These are phyloP conservation scores for Heliocidaris tuberculata DNA, from an alignment of 35 echinoderm and acorn worm genomes.

Conservation along the genomic window DNA sequence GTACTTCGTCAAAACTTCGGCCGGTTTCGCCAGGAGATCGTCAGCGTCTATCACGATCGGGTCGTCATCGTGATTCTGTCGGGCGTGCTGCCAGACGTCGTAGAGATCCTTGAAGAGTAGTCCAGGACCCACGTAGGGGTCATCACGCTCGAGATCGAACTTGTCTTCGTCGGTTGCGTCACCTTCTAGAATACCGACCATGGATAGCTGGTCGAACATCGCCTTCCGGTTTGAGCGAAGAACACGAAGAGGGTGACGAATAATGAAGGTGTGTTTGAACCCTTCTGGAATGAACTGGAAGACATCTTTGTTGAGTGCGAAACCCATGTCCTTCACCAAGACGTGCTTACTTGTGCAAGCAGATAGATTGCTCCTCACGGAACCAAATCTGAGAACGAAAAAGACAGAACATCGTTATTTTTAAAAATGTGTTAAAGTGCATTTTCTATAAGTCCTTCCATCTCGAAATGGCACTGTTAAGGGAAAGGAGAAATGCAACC, in stretches of 20 bases:
- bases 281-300: background rate
- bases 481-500: too few species aligned
- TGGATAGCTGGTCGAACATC: slow-evolving; percentile 7
- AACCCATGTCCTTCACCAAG: slow-evolving; percentile 29
- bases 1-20: slow-evolving; percentile 37
- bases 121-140: slow-evolving; percentile 22
- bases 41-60: slow-evolving; percentile 40
- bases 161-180: slow-evolving; percentile 9
- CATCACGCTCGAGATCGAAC: slow-evolving; percentile 26
- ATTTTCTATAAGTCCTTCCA: too few species aligned
- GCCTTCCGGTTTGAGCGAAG: slow-evolving; percentile 23
- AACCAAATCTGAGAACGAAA: background rate
- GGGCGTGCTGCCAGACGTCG: slow-evolving; percentile 2
- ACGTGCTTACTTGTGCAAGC: background rate
- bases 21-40: slow-evolving; percentile 37
- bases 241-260: slow-evolving; percentile 18
- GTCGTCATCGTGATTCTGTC: slow-evolving; percentile 6
- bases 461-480: too few species aligned
- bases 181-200: background rate
- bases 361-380: background rate
- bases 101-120: slow-evolving; percentile 12
- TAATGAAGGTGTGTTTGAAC: slow-evolving; percentile 36
- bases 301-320: slow-evolving; percentile 3
- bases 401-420: background rate
- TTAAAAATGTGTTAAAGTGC: too few species aligned